Conservation (phyloP, 2,888 invertebrate species). For the Drosophila subquinaria region DNA sequence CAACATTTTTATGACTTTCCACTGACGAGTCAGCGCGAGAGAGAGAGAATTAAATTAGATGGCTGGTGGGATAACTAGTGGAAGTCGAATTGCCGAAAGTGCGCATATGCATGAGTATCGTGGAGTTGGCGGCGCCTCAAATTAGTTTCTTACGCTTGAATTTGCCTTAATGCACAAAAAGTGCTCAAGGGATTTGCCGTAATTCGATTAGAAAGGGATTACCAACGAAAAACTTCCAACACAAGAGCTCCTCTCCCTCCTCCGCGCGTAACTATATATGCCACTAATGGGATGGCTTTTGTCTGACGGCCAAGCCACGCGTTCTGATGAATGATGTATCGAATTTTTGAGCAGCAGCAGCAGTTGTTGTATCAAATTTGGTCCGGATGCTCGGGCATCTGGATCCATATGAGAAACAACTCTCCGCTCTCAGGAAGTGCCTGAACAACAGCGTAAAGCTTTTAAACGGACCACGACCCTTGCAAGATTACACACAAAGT, state of each 20-base stretch:
- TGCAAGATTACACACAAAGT: constrained; percentile 40
- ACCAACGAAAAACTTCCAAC: constrained; percentile 59
- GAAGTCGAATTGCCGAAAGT: constrained; percentile 38
- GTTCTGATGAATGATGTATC: constrained; percentile 77
- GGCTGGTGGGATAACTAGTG: constrained; percentile 17
- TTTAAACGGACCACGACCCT: constrained; percentile 58
- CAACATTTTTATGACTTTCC: constrained; percentile 72
- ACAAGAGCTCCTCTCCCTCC: constrained; percentile 26
- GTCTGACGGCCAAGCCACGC: constrained; percentile 59
- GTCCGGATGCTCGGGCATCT: constrained; percentile 55
- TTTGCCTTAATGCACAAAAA: constrained; percentile 70
- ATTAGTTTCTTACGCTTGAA: constrained; percentile 80
- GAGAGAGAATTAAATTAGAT: constrained; percentile 59
- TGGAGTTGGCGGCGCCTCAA: constrained; percentile 60
- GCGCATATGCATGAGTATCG: constrained; percentile 72
- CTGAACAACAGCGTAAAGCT: constrained; percentile 74
- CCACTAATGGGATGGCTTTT: constrained; percentile 63
- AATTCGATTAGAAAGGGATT: constrained; percentile 82
- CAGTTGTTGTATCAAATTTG: constrained; percentile 55
- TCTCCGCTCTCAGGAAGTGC: constrained; percentile 56
- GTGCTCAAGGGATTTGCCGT: constrained; percentile 72
- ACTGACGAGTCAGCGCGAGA: constrained; percentile 34
- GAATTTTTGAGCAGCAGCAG: constrained; percentile 66
- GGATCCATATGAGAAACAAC: constrained; percentile 34
- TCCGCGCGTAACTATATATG: constrained; percentile 9